Evolutionary conservation across 2,797 vertebrate species (phyloP).

Genomic region (Melanotaenia pygmaea): DNA sequence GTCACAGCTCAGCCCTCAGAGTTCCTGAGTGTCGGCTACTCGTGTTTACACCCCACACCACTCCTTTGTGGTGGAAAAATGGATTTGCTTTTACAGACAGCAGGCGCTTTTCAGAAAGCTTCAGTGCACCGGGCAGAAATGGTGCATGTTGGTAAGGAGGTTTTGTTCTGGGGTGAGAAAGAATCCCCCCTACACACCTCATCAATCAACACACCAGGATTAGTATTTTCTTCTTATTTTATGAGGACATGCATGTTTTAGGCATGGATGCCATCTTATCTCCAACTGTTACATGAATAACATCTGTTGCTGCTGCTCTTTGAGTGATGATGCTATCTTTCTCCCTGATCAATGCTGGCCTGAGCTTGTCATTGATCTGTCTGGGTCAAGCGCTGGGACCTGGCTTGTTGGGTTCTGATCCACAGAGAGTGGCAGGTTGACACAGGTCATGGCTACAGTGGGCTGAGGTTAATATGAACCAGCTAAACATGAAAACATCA

Average conservation of each 20-base stretch:
- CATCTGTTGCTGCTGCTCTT: conserved; percentile 45
- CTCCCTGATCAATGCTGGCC: conserved; percentile 70
- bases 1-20: conserved; percentile 39
- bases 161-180: conserved; percentile 56
- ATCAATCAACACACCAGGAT: conserved; percentile 41
- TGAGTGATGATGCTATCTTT: conserved; percentile 61
- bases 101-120: conserved; percentile 42
- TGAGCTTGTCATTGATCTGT: conserved; percentile 70
- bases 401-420: conserved; percentile 47
- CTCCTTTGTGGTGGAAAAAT: conserved; percentile 54
- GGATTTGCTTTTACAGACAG: conserved; percentile 63
- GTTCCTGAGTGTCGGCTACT: conserved; percentile 32
- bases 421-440: conserved; percentile 47
- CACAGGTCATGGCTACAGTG: conserved; percentile 61
- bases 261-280: conserved; percentile 32
- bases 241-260: conserved; percentile 19
- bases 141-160: conserved; percentile 36
- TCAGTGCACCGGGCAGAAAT: conserved; percentile 27
- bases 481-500: conserved; percentile 60
- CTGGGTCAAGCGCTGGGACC: conserved; percentile 49
- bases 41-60: conserved; percentile 32
- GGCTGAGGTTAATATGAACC: conserved; percentile 62
- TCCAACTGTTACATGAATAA: conserved; percentile 43
- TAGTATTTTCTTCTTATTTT: conserved; percentile 30
- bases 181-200: conserved; percentile 25